Percentiles rank a stretch among this genome's conserved stretches.
Evolutionary conservation across 2,797 vertebrate species (phyloP).

Genomic region (Brachyrhaphis roseni): DNA sequence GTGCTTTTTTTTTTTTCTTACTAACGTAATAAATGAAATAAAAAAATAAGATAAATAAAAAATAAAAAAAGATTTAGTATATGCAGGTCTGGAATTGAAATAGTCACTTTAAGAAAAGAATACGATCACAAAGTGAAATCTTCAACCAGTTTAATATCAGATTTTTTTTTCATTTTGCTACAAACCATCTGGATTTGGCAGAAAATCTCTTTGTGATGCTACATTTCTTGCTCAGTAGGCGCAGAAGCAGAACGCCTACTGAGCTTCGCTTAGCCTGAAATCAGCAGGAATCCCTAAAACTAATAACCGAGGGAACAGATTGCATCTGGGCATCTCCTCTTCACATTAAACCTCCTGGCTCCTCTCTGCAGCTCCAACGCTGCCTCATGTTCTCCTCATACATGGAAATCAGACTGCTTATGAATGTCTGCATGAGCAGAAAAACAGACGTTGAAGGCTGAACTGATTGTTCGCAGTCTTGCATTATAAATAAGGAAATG

Average conservation of each 20-base stretch:
- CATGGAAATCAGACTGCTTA: background rate
- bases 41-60: too few relatives aligned
- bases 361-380: constrained; percentile 34
- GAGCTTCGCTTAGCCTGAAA: constrained; percentile 46
- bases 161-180: background rate
- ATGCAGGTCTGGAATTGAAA: background rate
- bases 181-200: constrained; percentile 18
- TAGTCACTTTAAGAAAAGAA: background rate
- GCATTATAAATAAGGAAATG: constrained; percentile 68
- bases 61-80: background rate
- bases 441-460: constrained; percentile 34
- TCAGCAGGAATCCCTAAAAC: constrained; percentile 66
- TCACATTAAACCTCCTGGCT: constrained; percentile 53
- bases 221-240: constrained; percentile 48
- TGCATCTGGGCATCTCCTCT: constrained; percentile 64
- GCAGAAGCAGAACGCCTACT: constrained; percentile 44
- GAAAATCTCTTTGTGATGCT: constrained; percentile 28
- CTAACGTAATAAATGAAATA: too few relatives aligned
- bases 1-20: background rate
- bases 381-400: constrained; percentile 13
- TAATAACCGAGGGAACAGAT: constrained; percentile 53
- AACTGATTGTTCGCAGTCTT: constrained; percentile 51
- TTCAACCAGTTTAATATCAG: background rate
- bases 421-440: background rate
- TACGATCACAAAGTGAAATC: background rate